Conservation (phyloP, 2,797 vertebrate species). For the Orestias chungarensis region DNA sequence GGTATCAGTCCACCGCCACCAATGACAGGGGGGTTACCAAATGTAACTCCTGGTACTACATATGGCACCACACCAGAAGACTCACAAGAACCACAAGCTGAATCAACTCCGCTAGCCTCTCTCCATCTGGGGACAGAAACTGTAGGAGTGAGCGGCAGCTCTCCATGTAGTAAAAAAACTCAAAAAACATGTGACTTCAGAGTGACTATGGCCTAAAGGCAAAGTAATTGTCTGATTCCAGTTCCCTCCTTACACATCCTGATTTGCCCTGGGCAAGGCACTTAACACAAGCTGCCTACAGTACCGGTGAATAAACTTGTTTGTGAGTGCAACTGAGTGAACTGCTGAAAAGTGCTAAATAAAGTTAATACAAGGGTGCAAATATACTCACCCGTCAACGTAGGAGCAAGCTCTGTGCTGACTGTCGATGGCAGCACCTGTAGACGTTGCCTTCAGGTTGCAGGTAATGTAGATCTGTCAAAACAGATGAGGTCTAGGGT, state of each 20-base stretch:
- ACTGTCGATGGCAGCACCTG: neutral
- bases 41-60: neutral
- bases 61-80: neutral
- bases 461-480: conserved; percentile 78
- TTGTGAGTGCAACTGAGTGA: neutral
- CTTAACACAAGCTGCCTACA: neutral
- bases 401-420: conserved; percentile 76
- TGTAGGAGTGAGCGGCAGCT: neutral
- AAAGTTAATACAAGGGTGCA: neutral
- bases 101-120: conserved; percentile 56
- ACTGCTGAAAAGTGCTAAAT: neutral
- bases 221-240: neutral
- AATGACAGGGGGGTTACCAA: neutral
- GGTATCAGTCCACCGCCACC: neutral
- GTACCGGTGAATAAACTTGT: neutral
- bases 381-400: conserved; percentile 44
- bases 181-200: no score
- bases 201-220: no score
- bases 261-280: neutral
- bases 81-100: conserved; percentile 63
- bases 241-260: neutral
- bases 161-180: neutral
- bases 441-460: conserved; percentile 65
- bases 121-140: conserved; percentile 58
- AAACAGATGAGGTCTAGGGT: neutral